phyloP scores from a whole-genome alignment of 2,888 invertebrate species.

The Drosophila heteroneura region DNA sequence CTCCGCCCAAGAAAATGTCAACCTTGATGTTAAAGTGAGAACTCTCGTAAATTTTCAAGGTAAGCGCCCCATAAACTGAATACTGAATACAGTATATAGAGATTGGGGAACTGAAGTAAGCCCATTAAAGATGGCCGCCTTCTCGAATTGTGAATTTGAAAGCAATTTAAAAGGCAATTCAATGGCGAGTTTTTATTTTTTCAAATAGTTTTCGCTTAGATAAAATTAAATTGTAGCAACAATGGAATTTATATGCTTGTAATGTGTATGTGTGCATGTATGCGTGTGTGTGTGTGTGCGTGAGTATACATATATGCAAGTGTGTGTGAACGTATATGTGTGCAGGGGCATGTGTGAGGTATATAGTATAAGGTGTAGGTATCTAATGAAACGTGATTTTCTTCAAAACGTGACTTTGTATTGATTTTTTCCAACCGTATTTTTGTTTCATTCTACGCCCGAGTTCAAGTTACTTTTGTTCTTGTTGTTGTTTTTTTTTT shows the following conservation, averaged over 20 bases:
- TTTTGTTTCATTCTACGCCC: slow-evolving; percentile 71
- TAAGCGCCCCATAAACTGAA: slow-evolving; percentile 33
- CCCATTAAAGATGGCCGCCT: slow-evolving; percentile 60
- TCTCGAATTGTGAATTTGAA: slow-evolving; percentile 29
- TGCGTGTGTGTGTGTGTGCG: slow-evolving; percentile 14
- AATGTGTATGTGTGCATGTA: slow-evolving; percentile 16
- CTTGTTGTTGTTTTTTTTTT: slow-evolving; percentile 27
- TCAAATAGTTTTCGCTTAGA: slow-evolving; percentile 62
- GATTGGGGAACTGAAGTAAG: slow-evolving; percentile 28
- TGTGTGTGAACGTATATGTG: slow-evolving; percentile 17
- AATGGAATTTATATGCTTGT: slow-evolving; percentile 67
- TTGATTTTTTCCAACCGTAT: slow-evolving; percentile 83
- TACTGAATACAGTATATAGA: neutral
- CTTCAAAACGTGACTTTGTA: slow-evolving; percentile 85
- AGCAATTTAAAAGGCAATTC: slow-evolving; percentile 37
- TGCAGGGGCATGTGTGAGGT: slow-evolving; percentile 28
- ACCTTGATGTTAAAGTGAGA: slow-evolving; percentile 56
- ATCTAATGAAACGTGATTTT: slow-evolving; percentile 84
- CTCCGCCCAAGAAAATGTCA: slow-evolving; percentile 39
- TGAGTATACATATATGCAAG: slow-evolving; percentile 7
- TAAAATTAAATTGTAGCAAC: slow-evolving; percentile 61
- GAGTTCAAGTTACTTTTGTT: slow-evolving; percentile 61
- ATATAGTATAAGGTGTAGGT: slow-evolving; percentile 59
- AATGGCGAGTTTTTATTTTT: slow-evolving; percentile 37
- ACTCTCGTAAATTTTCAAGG: slow-evolving; percentile 76